Evolutionary conservation across 2,113 vertebrate species (phyloP).

Genomic region (Cheirogaleus medius): DNA sequence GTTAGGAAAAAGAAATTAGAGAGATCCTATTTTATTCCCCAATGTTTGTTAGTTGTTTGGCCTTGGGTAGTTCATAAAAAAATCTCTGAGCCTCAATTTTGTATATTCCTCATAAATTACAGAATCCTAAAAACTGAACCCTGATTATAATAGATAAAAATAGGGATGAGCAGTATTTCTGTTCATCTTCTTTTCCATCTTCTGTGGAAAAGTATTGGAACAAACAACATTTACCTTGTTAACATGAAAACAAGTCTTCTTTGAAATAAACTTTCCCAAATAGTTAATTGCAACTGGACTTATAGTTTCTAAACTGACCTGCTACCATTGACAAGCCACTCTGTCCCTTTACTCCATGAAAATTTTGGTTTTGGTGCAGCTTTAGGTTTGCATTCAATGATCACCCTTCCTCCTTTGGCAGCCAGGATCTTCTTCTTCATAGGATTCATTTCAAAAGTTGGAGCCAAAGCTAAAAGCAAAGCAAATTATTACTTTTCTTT

Average conservation of each 20-base stretch:
- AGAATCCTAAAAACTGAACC: not conserved
- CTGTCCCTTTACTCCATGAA: conserved; percentile 97
- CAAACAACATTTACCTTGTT: not conserved
- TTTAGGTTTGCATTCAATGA: conserved; percentile 95
- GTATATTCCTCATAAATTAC: not conserved
- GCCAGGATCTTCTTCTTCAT: conserved; percentile 92
- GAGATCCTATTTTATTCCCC: not conserved
- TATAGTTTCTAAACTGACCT: conserved; percentile 85
- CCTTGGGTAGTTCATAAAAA: not conserved
- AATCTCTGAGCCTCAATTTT: not conserved
- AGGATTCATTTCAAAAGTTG: conserved; percentile 94
- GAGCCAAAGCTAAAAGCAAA: conserved; percentile 89
- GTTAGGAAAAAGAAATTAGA: not conserved
- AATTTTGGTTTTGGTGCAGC: conserved; percentile 93
- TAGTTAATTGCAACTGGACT: not conserved
- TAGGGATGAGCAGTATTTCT: not conserved
- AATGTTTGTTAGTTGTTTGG: not conserved
- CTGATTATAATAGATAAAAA: not conserved
- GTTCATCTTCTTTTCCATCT: not conserved
- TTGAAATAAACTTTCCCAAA: not conserved
- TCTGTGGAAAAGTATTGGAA: not conserved
- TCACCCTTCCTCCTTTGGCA: conserved; percentile 91
- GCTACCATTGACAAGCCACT: conserved; percentile 93
- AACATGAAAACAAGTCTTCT: not conserved
- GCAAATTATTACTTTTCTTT: conserved; percentile 1